Conservation (phyloP, 2,797 vertebrate species). For the Agapornis canus region DNA sequence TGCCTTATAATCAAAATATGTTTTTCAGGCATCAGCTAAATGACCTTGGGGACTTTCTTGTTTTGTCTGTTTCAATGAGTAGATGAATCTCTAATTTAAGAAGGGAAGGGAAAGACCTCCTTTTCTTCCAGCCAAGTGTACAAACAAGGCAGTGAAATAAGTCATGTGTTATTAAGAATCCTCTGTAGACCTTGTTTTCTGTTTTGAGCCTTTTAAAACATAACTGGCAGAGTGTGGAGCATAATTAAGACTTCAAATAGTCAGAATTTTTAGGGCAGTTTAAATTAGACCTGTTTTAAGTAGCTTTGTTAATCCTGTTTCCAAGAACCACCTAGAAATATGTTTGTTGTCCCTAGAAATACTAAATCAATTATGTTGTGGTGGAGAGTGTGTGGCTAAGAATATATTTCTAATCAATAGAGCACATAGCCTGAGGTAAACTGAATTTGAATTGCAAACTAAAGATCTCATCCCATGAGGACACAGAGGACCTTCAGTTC, state of each 20-base stretch:
- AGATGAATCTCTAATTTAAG: constrained; percentile 51
- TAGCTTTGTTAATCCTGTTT: constrained; percentile 47
- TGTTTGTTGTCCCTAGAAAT: neutral
- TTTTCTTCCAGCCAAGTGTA: constrained; percentile 33
- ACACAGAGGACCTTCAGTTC: neutral
- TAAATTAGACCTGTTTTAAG: constrained; percentile 6
- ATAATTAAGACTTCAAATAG: constrained; percentile 18
- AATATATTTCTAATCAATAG: constrained; percentile 31
- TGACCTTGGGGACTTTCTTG: constrained; percentile 29
- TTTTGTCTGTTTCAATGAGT: constrained; percentile 57
- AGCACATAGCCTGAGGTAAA: constrained; percentile 9
- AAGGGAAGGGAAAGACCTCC: neutral
- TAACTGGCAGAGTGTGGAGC: constrained; percentile 32
- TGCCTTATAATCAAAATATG: constrained; percentile 47
- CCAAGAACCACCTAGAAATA: neutral
- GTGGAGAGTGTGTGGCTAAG: constrained; percentile 10
- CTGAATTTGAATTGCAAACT: constrained; percentile 24
- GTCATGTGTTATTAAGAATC: constrained; percentile 43
- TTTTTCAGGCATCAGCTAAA: constrained; percentile 41
- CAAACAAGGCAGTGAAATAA: constrained; percentile 36
- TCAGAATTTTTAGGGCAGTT: neutral
- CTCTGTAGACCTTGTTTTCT: constrained; percentile 28
- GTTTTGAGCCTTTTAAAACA: constrained; percentile 42
- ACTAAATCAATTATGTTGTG: neutral
- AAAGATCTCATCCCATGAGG: neutral